Evolutionary conservation across 1,140 invertebrate species (phyloP).

Genomic region (Parapsyche elsis): DNA sequence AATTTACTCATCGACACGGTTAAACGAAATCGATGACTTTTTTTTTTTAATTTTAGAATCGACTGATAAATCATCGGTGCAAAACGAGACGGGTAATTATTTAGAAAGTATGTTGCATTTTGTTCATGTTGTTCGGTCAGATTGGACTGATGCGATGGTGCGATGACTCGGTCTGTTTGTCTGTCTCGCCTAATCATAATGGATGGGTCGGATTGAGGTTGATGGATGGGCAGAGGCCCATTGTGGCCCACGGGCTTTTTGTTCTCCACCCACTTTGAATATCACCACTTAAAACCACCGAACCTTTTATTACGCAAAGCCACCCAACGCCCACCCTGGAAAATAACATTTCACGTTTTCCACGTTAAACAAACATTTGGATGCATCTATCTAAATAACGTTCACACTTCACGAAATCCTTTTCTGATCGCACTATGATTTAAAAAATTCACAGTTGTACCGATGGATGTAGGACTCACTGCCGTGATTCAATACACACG

Average conservation of each 20-base stretch:
- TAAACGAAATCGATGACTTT: too few relatives aligned
- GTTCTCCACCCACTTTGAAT: constrained; percentile 34
- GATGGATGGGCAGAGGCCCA: constrained; percentile 26
- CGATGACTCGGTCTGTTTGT: constrained; percentile 35
- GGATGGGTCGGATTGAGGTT: constrained; percentile 31
- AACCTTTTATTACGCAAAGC: neutral
- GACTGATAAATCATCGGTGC: too few relatives aligned
- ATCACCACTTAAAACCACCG: constrained; percentile 29
- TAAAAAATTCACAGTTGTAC: too few relatives aligned
- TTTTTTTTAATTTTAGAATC: too few relatives aligned
- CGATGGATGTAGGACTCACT: too few relatives aligned
- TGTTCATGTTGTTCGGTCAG: constrained; percentile 13
- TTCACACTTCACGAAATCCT: too few relatives aligned
- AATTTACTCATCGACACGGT: too few relatives aligned
- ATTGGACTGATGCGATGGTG: constrained; percentile 1
- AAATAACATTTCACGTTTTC: neutral
- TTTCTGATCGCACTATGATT: too few relatives aligned
- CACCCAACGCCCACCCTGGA: neutral
- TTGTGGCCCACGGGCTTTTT: constrained; percentile 30
- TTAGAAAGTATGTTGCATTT: constrained; percentile 20
- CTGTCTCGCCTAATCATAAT: constrained; percentile 37
- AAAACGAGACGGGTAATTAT: constrained; percentile 2
- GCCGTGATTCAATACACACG: too few relatives aligned
- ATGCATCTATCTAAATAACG: too few relatives aligned
- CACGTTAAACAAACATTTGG: too few relatives aligned